These are phyloP conservation scores for Eptesicus fuscus DNA, from an alignment of 2,113 vertebrate genomes.

Conservation along the genomic window DNA sequence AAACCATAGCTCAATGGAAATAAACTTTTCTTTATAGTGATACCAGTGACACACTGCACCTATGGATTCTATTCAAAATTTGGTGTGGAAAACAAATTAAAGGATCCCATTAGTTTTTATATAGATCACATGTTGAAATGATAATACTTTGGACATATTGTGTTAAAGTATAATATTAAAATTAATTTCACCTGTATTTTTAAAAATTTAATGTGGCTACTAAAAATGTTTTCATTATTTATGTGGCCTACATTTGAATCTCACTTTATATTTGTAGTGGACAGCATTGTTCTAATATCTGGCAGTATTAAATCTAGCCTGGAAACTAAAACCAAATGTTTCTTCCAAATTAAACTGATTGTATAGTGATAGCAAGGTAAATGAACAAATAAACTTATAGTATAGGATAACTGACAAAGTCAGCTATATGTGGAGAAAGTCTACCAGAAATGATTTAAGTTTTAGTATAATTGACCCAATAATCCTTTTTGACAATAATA, in stretches of 20 bases:
- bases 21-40: neutral
- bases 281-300: neutral
- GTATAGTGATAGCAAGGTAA: neutral
- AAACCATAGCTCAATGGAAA: neutral
- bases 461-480: neutral
- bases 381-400: neutral
- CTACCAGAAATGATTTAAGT: neutral
- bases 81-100: neutral
- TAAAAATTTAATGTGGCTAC: neutral
- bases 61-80: neutral
- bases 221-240: neutral
- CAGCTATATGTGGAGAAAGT: neutral
- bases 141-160: neutral
- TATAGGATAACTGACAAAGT: neutral
- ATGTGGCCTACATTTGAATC: neutral
- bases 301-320: neutral
- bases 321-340: neutral
- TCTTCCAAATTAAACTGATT: slow-evolving; percentile 25
- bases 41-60: neutral
- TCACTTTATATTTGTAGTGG: neutral
- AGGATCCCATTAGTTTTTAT: neutral
- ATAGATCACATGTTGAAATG: neutral
- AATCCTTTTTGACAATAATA: neutral
- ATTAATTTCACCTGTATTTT: neutral
- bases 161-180: neutral